Conservation (phyloP, 2,797 vertebrate species). For the Salarias fasciatus region DNA sequence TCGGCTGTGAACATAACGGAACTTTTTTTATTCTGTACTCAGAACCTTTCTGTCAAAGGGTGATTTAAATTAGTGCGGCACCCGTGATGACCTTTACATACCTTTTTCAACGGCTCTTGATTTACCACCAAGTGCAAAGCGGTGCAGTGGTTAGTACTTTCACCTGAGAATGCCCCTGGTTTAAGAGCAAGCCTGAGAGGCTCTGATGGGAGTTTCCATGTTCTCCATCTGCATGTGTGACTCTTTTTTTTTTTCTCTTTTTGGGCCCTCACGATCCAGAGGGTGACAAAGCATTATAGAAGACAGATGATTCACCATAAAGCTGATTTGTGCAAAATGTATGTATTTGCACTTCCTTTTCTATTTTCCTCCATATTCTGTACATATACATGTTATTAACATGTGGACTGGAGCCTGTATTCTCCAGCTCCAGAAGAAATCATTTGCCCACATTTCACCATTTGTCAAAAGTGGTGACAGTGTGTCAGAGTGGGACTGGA, state of each 20-base stretch:
- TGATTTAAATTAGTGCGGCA: constrained; percentile 23
- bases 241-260: no score
- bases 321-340: constrained; percentile 8
- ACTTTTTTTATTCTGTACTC: constrained; percentile 30
- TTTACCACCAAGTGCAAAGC: no score
- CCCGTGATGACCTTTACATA: constrained; percentile 22
- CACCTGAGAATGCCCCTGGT: no score
- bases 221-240: background rate
- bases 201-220: no score
- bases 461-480: constrained; percentile 46
- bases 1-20: constrained; percentile 44
- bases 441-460: constrained; percentile 43
- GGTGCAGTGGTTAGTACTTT: no score
- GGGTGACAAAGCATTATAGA: no score
- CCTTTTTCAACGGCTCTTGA: background rate
- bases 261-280: no score
- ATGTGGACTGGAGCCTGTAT: constrained; percentile 6
- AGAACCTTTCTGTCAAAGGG: constrained; percentile 34
- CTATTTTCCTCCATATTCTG: background rate
- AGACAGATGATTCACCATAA: no score
- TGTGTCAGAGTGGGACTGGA: constrained; percentile 38
- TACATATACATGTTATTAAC: background rate
- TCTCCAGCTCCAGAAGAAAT: constrained; percentile 38
- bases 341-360: background rate
- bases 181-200: no score